Evolutionary conservation across 2,888 invertebrate genomes (phyloP), one percentile per base, ranked within the genome.

Genomic region (Xestoiulus laeticollis): DNA sequence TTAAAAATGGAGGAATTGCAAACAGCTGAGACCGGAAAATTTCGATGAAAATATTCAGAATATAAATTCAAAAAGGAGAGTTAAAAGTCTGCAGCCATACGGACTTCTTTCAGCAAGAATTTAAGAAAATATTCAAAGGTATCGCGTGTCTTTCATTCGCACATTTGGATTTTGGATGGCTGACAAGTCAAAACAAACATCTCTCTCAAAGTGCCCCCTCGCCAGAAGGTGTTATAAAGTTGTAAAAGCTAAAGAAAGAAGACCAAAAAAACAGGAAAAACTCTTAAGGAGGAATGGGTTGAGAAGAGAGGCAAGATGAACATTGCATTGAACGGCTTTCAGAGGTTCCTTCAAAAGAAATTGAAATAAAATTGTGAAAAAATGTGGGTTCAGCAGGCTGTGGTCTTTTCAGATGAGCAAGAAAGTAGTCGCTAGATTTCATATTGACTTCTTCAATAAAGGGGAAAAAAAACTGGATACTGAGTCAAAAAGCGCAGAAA

Each of bases 131-230:
- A 68, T 68, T 26, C 68, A 22, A n/a, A 68, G 19, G 26, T 26
- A 68, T 68, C 68, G 68, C 26, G 26, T 26, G 26, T 22, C 68
- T 59, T 68, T 68, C 68, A 68, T 26, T 68, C 26, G 68, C 68
- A 26, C 68, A 68, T 68, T 68, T 68, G 26, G 68, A 68, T 68
- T 68, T 26, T 68, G 68, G 68, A 26, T 68, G 22, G 68, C 68
- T 68, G 68, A 68, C 68, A 68, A 68, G 68, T 68, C 68, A 68
- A 68, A 68, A 68, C 68, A 68, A 68, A 68, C 68, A 68, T 1
- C 1, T n/a, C 68, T 26, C 68, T 26, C 2, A 26, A 68, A 68
- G 68, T 68, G n/a, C 68, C 68, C 26, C 68, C 26, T 68, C 68
- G 26, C 68, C 68, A 68, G 68, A 68, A 68, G 68, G 68, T 26